Evolutionary conservation across 2,797 vertebrate genomes (phyloP).

Genomic region (Hafferia zeledoni): DNA sequence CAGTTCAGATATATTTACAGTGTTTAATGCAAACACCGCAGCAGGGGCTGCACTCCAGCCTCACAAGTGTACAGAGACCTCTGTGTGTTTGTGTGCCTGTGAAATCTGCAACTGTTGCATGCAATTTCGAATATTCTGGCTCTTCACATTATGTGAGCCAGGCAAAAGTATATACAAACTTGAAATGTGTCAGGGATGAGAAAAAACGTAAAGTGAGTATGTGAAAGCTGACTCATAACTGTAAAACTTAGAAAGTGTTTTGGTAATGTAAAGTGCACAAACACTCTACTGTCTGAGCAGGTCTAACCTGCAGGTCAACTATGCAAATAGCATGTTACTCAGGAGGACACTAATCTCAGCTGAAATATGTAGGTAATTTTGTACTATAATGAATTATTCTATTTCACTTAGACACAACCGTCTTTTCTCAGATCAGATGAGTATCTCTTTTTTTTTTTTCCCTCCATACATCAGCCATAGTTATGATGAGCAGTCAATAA

Average conservation of each 20-base stretch:
- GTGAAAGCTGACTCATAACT: neutral
- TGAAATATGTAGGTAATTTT: neutral
- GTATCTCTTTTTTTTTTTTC: neutral
- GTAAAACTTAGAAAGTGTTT: conserved; percentile 40
- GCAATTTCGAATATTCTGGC: neutral
- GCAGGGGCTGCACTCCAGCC: neutral
- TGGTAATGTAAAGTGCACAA: neutral
- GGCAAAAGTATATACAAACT: neutral
- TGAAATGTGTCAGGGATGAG: neutral
- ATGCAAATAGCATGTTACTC: neutral
- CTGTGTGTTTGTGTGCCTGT: accelerated
- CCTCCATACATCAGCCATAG: neutral
- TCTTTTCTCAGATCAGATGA: neutral
- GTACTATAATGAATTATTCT: neutral
- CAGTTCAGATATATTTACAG: neutral
- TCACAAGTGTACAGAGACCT: neutral
- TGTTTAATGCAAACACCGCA: neutral
- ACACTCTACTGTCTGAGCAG: conserved; percentile 29
- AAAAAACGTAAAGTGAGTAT: neutral
- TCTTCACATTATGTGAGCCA: neutral
- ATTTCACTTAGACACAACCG: neutral
- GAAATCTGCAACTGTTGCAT: neutral
- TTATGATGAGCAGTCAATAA: neutral
- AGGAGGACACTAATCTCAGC: neutral
- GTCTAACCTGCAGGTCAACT: conserved; percentile 38